A percentile compares a stretch with the other conserved stretches of the same genome.
Conservation (phyloP, 2,797 vertebrate genomes). For the Liparis tanakae region DNA sequence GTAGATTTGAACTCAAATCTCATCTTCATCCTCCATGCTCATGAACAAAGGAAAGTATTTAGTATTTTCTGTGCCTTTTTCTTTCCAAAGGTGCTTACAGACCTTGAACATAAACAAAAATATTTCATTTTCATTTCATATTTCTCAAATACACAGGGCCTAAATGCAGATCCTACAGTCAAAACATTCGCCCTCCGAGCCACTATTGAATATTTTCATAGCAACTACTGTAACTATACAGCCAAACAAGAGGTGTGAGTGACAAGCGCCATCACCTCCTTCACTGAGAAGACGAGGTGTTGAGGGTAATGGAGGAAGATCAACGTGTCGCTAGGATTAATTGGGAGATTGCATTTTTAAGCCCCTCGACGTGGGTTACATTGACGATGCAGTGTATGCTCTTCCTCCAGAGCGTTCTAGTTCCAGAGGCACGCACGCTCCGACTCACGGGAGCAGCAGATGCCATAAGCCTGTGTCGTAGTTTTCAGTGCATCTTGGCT, state of each 20-base stretch:
- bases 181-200: background rate
- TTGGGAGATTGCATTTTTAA: constrained; percentile 7
- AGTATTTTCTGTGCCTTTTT: constrained; percentile 1
- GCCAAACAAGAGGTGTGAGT: background rate
- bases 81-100: background rate
- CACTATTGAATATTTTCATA: constrained; percentile 4
- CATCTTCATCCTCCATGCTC: background rate
- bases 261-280: constrained; percentile 7
- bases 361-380: constrained; percentile 1
- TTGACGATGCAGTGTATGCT: background rate
- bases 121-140: no score
- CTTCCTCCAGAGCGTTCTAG: constrained; percentile 23
- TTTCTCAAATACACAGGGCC: background rate
- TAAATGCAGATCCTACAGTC: background rate
- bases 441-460: constrained; percentile 44
- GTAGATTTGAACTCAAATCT: constrained; percentile 5
- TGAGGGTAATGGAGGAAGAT: background rate
- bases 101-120: background rate
- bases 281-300: constrained; percentile 11
- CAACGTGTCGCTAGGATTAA: constrained; percentile 7
- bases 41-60: constrained; percentile 14
- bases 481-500: constrained; percentile 48
- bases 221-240: constrained; percentile 2
- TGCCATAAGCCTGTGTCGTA: constrained; percentile 35
- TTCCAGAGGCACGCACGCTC: constrained; percentile 22